phyloP scores from a whole-genome alignment of 2,113 vertebrate species.

The Vombatus ursinus region DNA sequence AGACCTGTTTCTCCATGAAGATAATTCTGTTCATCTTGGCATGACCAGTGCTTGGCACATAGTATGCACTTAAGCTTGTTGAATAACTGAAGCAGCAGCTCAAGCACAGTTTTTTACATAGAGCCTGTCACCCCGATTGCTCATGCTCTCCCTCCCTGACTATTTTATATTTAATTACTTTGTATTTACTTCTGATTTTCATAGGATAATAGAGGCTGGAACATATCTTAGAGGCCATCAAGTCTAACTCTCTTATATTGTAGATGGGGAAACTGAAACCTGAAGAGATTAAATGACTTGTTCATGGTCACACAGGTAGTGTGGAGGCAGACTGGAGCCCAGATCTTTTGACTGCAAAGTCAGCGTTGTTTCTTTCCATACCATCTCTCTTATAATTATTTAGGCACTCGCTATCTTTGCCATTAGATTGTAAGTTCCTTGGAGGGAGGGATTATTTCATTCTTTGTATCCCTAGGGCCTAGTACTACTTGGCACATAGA shows the following conservation, averaged over 20 bases:
- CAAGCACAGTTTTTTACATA: background rate
- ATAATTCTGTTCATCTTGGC: background rate
- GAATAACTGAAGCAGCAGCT: background rate
- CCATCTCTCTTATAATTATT: background rate
- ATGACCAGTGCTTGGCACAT: background rate
- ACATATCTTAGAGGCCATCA: background rate
- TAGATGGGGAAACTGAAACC: background rate
- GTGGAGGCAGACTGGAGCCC: background rate
- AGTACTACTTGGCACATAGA: background rate
- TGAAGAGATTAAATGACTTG: background rate
- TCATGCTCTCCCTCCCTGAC: background rate
- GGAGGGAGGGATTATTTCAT: background rate
- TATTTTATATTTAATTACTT: background rate
- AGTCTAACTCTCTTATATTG: background rate
- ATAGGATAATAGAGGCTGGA: background rate
- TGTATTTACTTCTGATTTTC: background rate
- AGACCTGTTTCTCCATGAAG: background rate
- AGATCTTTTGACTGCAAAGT: background rate
- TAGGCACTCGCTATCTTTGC: background rate
- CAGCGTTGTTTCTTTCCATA: background rate
- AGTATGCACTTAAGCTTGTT: background rate
- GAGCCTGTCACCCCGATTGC: background rate
- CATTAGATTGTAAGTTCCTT: background rate
- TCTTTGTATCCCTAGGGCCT: conserved; percentile 13
- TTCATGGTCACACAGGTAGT: background rate